A percentile compares a stretch with the other conserved stretches of the same genome.
phyloP scores from a whole-genome alignment of 2,888 invertebrate species.

The Watsonalla binaria region DNA sequence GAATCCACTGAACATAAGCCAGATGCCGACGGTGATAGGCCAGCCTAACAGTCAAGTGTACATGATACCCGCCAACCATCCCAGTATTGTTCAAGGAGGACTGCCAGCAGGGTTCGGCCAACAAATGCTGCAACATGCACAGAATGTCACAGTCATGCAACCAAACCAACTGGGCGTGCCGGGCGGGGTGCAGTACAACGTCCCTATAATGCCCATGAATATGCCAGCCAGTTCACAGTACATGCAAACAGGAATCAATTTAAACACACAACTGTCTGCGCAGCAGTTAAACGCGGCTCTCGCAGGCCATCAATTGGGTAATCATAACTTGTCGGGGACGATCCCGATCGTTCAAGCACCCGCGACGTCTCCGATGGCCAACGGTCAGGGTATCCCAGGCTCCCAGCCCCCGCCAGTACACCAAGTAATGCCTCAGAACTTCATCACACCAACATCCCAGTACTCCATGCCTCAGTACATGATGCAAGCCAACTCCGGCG shows the following conservation, averaged over 20 bases:
- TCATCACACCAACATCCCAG: slow-evolving; percentile 59
- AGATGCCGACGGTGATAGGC: slow-evolving; percentile 60
- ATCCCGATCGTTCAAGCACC: slow-evolving; percentile 68
- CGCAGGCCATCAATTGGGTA: slow-evolving; percentile 55
- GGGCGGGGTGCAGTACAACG: slow-evolving; percentile 65
- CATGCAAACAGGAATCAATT: slow-evolving; percentile 60
- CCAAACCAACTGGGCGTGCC: slow-evolving; percentile 66
- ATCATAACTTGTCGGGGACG: slow-evolving; percentile 47
- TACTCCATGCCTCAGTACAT: slow-evolving; percentile 62
- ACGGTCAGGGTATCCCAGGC: slow-evolving; percentile 42
- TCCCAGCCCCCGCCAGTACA: slow-evolving; percentile 53
- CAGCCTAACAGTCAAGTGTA: slow-evolving; percentile 70
- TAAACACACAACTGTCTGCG: slow-evolving; percentile 65
- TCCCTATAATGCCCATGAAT: slow-evolving; percentile 68
- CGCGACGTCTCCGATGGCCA: slow-evolving; percentile 49
- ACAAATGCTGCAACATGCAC: slow-evolving; percentile 61
- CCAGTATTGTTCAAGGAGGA: slow-evolving; percentile 53
- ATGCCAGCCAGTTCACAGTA: slow-evolving; percentile 63
- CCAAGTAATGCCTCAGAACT: slow-evolving; percentile 59
- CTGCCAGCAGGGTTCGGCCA: slow-evolving; percentile 57
- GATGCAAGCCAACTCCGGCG: slow-evolving; percentile 54
- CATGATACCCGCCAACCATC: slow-evolving; percentile 69
- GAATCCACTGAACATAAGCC: slow-evolving; percentile 63
- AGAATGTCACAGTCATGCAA: slow-evolving; percentile 71
- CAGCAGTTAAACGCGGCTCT: slow-evolving; percentile 68